Base-by-base conservation (phyloP, 2,113 vertebrate genomes). In the Varanus komodoensis region DNA sequence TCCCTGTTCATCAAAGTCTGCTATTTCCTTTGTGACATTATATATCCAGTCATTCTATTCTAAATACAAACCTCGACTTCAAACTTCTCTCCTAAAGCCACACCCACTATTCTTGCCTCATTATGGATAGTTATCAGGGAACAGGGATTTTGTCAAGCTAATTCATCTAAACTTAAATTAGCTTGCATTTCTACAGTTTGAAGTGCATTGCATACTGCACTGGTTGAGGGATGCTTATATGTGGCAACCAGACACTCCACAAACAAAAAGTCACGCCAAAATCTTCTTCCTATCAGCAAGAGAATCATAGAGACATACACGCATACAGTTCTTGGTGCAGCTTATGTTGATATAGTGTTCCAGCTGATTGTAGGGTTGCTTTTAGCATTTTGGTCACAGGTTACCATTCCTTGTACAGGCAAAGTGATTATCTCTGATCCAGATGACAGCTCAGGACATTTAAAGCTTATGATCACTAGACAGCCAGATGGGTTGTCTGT, bases 91-190 rank as follows among this genome's bases (percentile, higher is more conserved):
- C 69, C 67, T 82, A n/a, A 57, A n/a, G 9, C 1, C 14, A 44
- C 15, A 3, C 67, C 8, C 79, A 61, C 71, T 87, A 73, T 3
- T 1, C 8, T 84, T 8, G 2, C 81, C 48, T 64, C 54, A 34
- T 44, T 82, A 89, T 14, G 17, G 29, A 12, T 0, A 0, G 0
- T 0, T 0, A 91, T 0, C 0, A 0, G 12, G 44, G n/a, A 91
- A 54, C 44, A 67, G 3, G 0, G 73, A 23, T 54, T 0, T 1
- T 15, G 23, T 6, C 50, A 0, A 0, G 80, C 75, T 89, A 34
- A 54, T 81, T 81, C 80, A 86, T 57, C 64, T 17, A 0, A 0
- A 89, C 44, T 68, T 85, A 79, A 84, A 89, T 54, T 1, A 48
- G 79, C 0, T 0, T 71, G n/a, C 7, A 2, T 23, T 44, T 6